Base-by-base conservation (phyloP, 2,113 vertebrate genomes). In the Eulemur macaco region DNA sequence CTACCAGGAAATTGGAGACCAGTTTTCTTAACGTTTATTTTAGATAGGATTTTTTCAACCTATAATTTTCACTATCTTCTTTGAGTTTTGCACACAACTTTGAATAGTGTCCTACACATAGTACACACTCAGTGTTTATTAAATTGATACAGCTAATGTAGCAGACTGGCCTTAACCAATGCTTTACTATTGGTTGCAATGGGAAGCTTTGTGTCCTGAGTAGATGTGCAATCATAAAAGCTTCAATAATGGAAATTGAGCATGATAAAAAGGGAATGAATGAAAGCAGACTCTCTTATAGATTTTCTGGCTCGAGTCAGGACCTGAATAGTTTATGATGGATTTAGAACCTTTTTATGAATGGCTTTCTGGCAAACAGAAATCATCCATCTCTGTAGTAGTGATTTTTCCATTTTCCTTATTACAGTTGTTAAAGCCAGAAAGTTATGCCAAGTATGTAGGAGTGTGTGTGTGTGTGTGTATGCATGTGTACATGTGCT, bases 321-420 rank as follows among this genome's bases (percentile, higher is more conserved):
- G n/a, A 5, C 20, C 45, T 52, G 31, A 94, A 81, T 90, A 89
- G 73, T 93, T 96, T 86, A 74, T 81, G 52, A 91, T 89, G 45
- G 74, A 97, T 89, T 84, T 71, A 96, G 58, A 97, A 96, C 42
- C 23, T 96, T 96, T 95, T 78, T 60, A 66, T 42, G 52, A 90
- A 94, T 90, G 29, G 14, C 21, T 95, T 96, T 7, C 37, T 96
- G 91, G 37, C n/a, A 86, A 96, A 66, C 4, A 92, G 39, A 96
- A 93, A 63, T 73, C 84, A 87, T 95, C 39, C 45, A 71, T 92
- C 54, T 94, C 39, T 92, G 21, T 93, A 91, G 94, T 96, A 97
- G 95, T 20, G 15, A 92, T 97, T 94, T 81, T 96, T 71, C 2
- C 31, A 29, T 95, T 86, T 97, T 96, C 95, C n/a, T 31, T 85